Conservation (phyloP, 53 echinoderm and acorn worm species). For the Hippasteria phrygiana region DNA sequence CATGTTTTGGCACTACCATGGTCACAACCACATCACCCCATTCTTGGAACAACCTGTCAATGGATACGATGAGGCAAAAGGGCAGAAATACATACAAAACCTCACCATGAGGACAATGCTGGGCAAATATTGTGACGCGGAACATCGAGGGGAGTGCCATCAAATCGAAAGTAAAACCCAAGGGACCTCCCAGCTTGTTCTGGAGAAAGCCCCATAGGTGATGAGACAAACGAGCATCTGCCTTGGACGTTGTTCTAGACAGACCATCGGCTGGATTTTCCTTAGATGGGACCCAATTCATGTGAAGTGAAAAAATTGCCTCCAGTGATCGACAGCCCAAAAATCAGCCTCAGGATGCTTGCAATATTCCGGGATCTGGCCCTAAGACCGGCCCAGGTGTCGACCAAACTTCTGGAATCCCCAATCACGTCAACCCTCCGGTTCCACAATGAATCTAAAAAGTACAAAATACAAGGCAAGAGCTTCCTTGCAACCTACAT, state of each 20-base stretch:
- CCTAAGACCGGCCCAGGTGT: slow-evolving; percentile 12
- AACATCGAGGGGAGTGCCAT: too few species aligned
- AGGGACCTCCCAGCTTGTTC: slow-evolving; percentile 6
- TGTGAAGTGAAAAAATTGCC: slow-evolving; percentile 17
- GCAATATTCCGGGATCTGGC: neutral
- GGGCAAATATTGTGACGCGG: neutral
- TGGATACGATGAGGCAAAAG: neutral
- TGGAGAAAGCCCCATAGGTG: slow-evolving; percentile 18
- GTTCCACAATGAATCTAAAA: slow-evolving; percentile 29
- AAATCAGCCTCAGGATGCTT: slow-evolving; percentile 18
- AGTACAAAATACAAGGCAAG: slow-evolving; percentile 30
- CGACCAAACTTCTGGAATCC: neutral
- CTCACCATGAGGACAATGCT: slow-evolving; percentile 2
- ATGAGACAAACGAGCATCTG: too few species aligned
- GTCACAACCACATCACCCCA: neutral
- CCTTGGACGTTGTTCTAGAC: slow-evolving; percentile 19
- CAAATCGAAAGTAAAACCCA: too few species aligned
- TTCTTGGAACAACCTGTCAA: neutral
- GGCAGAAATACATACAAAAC: slow-evolving; percentile 24
- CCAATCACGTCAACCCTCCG: slow-evolving; percentile 37
- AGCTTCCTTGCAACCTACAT: slow-evolving; percentile 16
- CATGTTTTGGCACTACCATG: slow-evolving; percentile 6
- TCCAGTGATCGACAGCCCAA: slow-evolving; percentile 23
- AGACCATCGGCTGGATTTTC: slow-evolving; percentile 32
- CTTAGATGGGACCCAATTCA: slow-evolving; percentile 16